These are phyloP conservation scores for Ferrisia virgata DNA, from an alignment of 2,888 invertebrate species.

Conservation along the genomic window DNA sequence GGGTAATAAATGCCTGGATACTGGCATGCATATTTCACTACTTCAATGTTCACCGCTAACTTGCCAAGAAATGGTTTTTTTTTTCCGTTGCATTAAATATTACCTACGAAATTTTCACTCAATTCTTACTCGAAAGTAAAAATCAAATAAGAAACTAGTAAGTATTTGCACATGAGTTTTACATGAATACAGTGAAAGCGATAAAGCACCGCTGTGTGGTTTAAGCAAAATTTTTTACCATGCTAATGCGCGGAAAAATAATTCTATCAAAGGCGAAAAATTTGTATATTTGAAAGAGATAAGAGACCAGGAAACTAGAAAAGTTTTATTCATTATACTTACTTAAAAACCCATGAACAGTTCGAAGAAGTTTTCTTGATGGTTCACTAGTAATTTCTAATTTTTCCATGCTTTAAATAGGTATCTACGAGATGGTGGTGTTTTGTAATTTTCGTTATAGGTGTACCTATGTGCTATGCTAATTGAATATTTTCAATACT, in stretches of 20 bases:
- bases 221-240: not conserved
- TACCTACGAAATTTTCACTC: not conserved
- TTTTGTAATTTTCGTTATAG: not conserved
- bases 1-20: not conserved
- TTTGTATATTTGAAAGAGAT: not conserved
- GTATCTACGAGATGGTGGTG: not conserved
- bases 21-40: not conserved
- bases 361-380: not conserved
- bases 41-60: not conserved
- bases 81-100: too few relatives aligned
- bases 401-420: not conserved
- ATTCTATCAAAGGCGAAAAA: not conserved
- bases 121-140: not conserved
- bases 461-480: not conserved
- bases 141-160: not conserved
- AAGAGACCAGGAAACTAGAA: not conserved
- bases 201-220: conserved; percentile 1
- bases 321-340: not conserved
- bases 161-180: not conserved
- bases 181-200: conserved; percentile 9
- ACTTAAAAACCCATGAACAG: not conserved
- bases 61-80: not conserved
- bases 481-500: not conserved
- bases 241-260: conserved; percentile 5
- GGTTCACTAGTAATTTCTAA: not conserved